Evolutionary conservation across 2,113 vertebrate species (phyloP), one percentile per base, ranked within the genome.

Genomic region (Oncorhynchus clarkii): DNA sequence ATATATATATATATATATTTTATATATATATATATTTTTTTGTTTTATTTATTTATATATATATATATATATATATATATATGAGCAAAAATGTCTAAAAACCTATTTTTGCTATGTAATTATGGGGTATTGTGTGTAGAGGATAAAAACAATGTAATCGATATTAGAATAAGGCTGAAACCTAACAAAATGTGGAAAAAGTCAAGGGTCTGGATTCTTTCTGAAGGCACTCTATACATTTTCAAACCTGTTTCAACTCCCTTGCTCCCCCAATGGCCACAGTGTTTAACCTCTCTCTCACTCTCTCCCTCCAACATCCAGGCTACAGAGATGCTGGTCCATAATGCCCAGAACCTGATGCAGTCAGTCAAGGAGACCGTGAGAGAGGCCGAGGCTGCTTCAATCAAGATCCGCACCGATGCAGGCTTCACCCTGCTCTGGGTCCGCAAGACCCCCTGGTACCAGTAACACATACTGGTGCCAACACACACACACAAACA

Each of bases 291-390:
- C 16, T 18, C 29, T 31, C 29, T 31, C 49, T 51, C 49, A 14
- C 14, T 18, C 16, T 54, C 16, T 18, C 16, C 14, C 51, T 54
- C 64, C 31, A 68, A 65, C 88, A 65, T 59, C 11, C 89, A 99
- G 97, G 97, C 97, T 86, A 99, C 97, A 0, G 97, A 99, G 80
- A 99, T 99, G 98, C 87, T 99, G 93, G 98, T 99, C 79, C 98
- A 99, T 72, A 99, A 99, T 0, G 98, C 98, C 31, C 98, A 99
- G 94, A 99, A 99, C 88, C 93, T 99, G 71, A 99, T 99, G 98
- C 98, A 99, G 89, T 99, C 97, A 0, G 98, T 99, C 84, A 99
- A 99, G 93, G 98, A 99, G 92, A 99, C 98, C 0, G 98, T 99
- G 78, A 91, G 98, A 89, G 98, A 99, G 89, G 98, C 97, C n/a